A percentile compares a stretch with the other conserved stretches of the same genome.
phyloP scores from a whole-genome alignment of 2,797 vertebrate species.

The Gymnothorax javanicus region DNA sequence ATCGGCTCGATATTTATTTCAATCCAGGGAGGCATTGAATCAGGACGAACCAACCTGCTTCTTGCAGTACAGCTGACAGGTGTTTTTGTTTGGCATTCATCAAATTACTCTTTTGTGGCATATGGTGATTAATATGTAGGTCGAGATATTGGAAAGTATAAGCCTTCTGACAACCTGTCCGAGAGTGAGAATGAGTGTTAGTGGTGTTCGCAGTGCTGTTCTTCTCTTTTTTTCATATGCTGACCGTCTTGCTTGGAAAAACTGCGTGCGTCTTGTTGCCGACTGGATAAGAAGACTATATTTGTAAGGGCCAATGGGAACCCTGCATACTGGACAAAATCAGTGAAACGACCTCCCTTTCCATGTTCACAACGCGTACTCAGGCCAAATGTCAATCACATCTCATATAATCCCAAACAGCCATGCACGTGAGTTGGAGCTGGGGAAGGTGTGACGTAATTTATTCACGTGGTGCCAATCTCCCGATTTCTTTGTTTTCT shows the following conservation, averaged over 20 bases:
- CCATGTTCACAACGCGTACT: neutral
- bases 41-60: slow-evolving; percentile 7
- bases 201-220: neutral
- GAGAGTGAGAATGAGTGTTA: neutral
- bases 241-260: neutral
- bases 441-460: slow-evolving; percentile 21
- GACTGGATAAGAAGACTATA: neutral
- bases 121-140: slow-evolving; percentile 6
- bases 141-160: neutral
- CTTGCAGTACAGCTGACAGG: slow-evolving; percentile 4
- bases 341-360: neutral
- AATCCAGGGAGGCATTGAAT: slow-evolving; percentile 15
- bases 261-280: neutral
- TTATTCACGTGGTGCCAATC: slow-evolving; percentile 5
- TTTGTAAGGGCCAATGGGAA: slow-evolving; percentile 1
- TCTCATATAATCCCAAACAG: neutral
- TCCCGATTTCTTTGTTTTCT: neutral
- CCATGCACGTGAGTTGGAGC: neutral
- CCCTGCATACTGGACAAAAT: neutral
- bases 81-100: neutral
- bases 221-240: slow-evolving; percentile 7
- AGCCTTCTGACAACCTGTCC: neutral
- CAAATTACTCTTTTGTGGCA: slow-evolving; percentile 5
- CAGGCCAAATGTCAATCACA: neutral
- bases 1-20: slow-evolving; percentile 1